phyloP scores from a whole-genome alignment of 2,888 invertebrate genomes.

The Trimorus sp. region DNA sequence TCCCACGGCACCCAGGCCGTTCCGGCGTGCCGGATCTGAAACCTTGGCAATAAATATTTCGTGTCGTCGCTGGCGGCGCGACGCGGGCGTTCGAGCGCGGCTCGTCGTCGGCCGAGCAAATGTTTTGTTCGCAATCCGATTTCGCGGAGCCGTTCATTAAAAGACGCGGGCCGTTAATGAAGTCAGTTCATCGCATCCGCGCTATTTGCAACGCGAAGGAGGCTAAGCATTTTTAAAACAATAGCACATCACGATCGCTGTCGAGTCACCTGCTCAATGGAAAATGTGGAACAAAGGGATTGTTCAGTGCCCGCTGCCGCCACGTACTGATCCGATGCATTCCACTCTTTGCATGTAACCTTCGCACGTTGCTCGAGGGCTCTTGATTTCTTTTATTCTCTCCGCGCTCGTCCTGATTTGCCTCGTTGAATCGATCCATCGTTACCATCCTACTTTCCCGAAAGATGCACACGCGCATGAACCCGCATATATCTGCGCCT shows the following conservation, averaged over 20 bases:
- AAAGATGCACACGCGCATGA: conserved; percentile 54
- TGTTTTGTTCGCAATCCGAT: conserved; percentile 34
- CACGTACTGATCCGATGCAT: conserved; percentile 48
- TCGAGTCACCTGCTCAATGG: conserved; percentile 46
- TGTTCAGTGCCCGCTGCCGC: conserved; percentile 55
- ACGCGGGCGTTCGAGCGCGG: conserved; percentile 2
- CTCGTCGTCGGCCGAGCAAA: conserved; percentile 15
- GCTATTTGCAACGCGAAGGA: conserved; percentile 47
- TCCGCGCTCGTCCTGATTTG: conserved; percentile 55
- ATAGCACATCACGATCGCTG: conserved; percentile 55
- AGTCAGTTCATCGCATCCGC: conserved; percentile 55
- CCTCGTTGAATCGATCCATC: conserved; percentile 63
- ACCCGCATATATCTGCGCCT: conserved; percentile 51
- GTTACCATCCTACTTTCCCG: conserved; percentile 58
- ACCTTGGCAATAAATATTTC: conserved; percentile 19
- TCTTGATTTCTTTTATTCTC: conserved; percentile 65
- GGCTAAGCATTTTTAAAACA: conserved; percentile 63
- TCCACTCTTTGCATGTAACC: conserved; percentile 44
- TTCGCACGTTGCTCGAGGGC: conserved; percentile 57
- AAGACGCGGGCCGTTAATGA: conserved; percentile 48
- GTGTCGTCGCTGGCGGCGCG: conserved; percentile 5
- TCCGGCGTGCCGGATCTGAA: neutral
- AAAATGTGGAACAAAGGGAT: conserved; percentile 57
- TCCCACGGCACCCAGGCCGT: too few species aligned
- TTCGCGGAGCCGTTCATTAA: conserved; percentile 38